phyloP scores from a whole-genome alignment of 2,113 vertebrate species.

The Hippocampus zosterae region DNA sequence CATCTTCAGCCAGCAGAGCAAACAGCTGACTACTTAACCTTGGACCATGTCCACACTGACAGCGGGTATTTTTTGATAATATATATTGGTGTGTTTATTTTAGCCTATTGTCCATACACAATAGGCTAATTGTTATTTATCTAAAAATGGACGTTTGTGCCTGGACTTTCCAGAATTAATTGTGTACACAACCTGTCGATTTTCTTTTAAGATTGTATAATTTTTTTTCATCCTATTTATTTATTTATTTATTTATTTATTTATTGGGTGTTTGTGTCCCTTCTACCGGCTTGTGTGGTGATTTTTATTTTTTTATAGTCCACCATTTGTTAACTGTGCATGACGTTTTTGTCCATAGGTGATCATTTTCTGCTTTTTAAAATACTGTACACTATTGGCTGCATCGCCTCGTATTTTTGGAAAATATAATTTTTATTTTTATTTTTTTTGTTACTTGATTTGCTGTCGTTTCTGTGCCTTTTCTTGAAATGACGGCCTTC shows the following conservation, averaged over 20 bases:
- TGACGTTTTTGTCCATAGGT: neutral
- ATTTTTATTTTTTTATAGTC: neutral
- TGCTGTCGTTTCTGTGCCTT: neutral
- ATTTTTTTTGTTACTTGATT: neutral
- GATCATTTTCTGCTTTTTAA: neutral
- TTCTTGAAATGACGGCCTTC: neutral
- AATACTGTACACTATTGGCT: neutral
- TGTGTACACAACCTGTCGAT: neutral
- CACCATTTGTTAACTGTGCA: neutral
- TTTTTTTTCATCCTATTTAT: too few relatives aligned
- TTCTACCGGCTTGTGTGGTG: neutral
- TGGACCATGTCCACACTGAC: neutral
- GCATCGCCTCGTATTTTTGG: neutral
- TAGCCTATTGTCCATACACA: neutral
- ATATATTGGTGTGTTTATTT: neutral
- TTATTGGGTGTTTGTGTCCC: neutral
- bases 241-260: too few relatives aligned
- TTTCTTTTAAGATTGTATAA: too few relatives aligned
- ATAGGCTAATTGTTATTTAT: neutral
- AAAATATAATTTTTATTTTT: neutral
- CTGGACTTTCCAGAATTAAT: neutral
- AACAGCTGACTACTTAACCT: constrained; percentile 34
- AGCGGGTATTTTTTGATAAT: neutral
- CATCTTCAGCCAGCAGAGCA: constrained; percentile 15
- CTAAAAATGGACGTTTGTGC: neutral